Evolutionary conservation across 2,888 invertebrate genomes (phyloP).

Genomic region (Himalopsyche tibetana): DNA sequence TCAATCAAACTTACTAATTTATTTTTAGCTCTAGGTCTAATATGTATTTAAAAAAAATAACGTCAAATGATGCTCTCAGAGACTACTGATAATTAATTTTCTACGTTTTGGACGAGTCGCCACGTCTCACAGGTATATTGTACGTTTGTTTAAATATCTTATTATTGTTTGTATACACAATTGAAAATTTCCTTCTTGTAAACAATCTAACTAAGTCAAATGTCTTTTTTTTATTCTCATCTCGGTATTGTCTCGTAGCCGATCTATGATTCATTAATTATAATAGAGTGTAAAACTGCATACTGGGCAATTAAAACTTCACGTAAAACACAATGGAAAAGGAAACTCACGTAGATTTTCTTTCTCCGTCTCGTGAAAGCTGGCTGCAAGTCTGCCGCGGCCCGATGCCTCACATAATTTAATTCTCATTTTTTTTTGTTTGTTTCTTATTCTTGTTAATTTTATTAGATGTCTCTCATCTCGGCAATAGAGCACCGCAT

Average conservation of each 20-base stretch:
- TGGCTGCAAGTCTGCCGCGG: not conserved
- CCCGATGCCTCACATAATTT: slow-evolving; percentile 14
- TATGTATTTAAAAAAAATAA: no score
- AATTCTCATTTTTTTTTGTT: not conserved
- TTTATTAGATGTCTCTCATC: not conserved
- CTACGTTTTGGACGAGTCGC: no score
- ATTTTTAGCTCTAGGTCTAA: no score
- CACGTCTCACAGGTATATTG: no score
- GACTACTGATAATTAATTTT: no score
- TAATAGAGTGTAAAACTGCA: not conserved
- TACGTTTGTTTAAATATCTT: no score
- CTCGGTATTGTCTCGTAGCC: not conserved
- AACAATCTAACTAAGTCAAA: not conserved
- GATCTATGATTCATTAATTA: not conserved
- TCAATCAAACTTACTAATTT: no score
- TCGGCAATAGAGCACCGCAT: slow-evolving; percentile 19
- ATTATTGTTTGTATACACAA: no score
- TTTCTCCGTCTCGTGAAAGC: slow-evolving; percentile 36
- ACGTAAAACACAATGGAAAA: slow-evolving; percentile 24
- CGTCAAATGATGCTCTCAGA: no score
- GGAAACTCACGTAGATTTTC: slow-evolving; percentile 33
- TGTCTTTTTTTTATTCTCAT: slow-evolving; percentile 1
- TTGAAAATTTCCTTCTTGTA: no score
- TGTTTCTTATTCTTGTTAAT: no score
- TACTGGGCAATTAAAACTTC: slow-evolving; percentile 39